Evolutionary conservation across 2,888 invertebrate genomes (phyloP), one percentile per base, ranked within the genome.

Genomic region (Cephus nigrinus): DNA sequence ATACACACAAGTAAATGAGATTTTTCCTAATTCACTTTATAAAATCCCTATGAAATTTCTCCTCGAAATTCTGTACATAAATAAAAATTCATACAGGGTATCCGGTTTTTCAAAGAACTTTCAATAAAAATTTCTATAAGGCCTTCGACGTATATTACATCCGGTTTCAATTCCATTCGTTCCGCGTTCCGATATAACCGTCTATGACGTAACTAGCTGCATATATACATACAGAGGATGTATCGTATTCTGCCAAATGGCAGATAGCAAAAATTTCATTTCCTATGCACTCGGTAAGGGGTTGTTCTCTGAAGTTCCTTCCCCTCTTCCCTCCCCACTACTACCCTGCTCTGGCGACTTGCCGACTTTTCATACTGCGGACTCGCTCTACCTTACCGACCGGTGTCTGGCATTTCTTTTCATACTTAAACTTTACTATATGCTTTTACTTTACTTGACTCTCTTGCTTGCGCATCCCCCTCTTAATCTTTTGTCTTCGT

Each of bases 291-390:
- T 23, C 55, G 55, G 40, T 15, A 40, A 40, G 40, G 40, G 40
- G 40, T 5, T 40, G 40, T 15, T 15, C 40, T 40, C 40, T 40
- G 55, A 55, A 55, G 23, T 55, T 9, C 5, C 9, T 0, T 23
- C 23, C 4, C 15, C 40, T 4, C 4, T 0, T 15, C 9, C 0
- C 15, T 9, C 5, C 40, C 0, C 34, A 0, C 34, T 34, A 0
- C 40, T 23, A 5, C 0, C 9, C 2, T 23, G 1, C 23, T 55
- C 9, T 55, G 55, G 55, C 55, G 23, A 23, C 55, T 55, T 55
- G 55, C 55, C 55, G 55, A 55, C 55, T 55, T 55, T 55, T 23
- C 55, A 9, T 55, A 15, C 55, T 55, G 2, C 23, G 23, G 55
- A 55, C 23, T 55, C 23, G 55, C 55, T 35, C 35, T 15, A 1